Base-by-base conservation (phyloP, 2,888 invertebrate genomes). In the Coremacera marginata region DNA sequence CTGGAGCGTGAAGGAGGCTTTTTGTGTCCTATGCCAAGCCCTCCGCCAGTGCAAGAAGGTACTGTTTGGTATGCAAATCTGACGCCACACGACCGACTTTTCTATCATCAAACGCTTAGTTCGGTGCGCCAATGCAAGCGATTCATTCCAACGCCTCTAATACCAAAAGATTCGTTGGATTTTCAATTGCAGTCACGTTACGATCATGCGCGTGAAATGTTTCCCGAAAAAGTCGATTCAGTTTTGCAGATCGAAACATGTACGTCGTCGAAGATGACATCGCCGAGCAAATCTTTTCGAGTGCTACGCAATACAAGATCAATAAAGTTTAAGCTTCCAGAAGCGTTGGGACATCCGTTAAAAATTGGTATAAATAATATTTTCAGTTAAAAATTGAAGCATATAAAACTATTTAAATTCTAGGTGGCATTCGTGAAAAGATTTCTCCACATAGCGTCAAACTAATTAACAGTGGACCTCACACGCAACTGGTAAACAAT, bases 391-490 rank as follows among this genome's bases (percentile, higher is more conserved):
- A 49, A 16, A 63, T 27, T 37, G 11, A n/a, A 51, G 14, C 27
- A 16, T 16, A 16, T 37, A 27, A 49, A 31, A 19, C 16, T 2
- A 16, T 62, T 27, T 9, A 8, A 62, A 76, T 52, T 74, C 49
- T 62, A 85, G 94, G 94, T 52, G 94, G 94, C n/a, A 89, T 93
- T 72, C 90, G 84, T 34, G 92, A 93, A 77, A 92, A 91, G 81
- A 90, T 90, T 37, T 94, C 94, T 80, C 94, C 94, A 8, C 92
- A 93, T 88, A 93, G 93, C 83, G 92, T 95, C 68, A 95, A 95
- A 89, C 89, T 95, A 75, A 95, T 95, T 90, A 94, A 94, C 87
- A 94, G 94, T n/a, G 94, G 95, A 5, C 94, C 94, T 52, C 95
- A 95, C 87, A 93, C 93, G 16, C 94, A 95, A 81, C 92, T 94